Evolutionary conservation across 2,888 invertebrate genomes (phyloP).

Genomic region (Synanthedon vespiformis): DNA sequence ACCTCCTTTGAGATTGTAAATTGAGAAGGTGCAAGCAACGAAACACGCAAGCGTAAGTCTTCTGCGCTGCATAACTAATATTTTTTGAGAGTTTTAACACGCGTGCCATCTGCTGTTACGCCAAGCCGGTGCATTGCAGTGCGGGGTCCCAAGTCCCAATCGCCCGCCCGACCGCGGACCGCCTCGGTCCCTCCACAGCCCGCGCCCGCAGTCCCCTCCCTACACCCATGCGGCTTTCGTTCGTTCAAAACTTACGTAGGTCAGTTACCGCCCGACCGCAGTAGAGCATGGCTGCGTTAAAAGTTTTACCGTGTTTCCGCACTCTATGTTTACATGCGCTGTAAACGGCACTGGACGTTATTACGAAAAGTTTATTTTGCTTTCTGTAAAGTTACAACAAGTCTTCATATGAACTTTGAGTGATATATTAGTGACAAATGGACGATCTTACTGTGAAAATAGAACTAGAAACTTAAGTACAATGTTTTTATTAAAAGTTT

Average conservation of each 20-base stretch:
- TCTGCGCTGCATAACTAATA: conserved; percentile 57
- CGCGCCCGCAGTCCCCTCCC: conserved; percentile 23
- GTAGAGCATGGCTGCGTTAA: conserved; percentile 69
- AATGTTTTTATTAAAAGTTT: conserved; percentile 69
- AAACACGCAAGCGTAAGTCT: conserved; percentile 62
- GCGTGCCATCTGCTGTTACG: conserved; percentile 68
- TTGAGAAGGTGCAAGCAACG: conserved; percentile 48
- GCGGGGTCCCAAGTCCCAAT: conserved; percentile 39
- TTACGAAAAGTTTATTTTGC: conserved; percentile 37
- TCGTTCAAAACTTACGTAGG: conserved; percentile 70
- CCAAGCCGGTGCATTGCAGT: conserved; percentile 55
- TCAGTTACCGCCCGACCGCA: conserved; percentile 72
- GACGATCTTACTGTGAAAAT: conserved; percentile 49
- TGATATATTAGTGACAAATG: conserved; percentile 56
- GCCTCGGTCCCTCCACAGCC: conserved; percentile 37
- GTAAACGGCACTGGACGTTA: conserved; percentile 46
- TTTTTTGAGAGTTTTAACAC: conserved; percentile 64
- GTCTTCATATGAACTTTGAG: conserved; percentile 33
- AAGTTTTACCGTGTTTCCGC: conserved; percentile 62
- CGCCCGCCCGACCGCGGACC: conserved; percentile 40
- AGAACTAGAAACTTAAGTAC: conserved; percentile 57
- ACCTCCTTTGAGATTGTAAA: conserved; percentile 64
- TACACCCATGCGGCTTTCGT: conserved; percentile 67
- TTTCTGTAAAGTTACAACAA: conserved; percentile 44
- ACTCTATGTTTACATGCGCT: conserved; percentile 64